phyloP scores from a whole-genome alignment of 2,888 invertebrate species.

The Leptinotarsa rubiginosa region DNA sequence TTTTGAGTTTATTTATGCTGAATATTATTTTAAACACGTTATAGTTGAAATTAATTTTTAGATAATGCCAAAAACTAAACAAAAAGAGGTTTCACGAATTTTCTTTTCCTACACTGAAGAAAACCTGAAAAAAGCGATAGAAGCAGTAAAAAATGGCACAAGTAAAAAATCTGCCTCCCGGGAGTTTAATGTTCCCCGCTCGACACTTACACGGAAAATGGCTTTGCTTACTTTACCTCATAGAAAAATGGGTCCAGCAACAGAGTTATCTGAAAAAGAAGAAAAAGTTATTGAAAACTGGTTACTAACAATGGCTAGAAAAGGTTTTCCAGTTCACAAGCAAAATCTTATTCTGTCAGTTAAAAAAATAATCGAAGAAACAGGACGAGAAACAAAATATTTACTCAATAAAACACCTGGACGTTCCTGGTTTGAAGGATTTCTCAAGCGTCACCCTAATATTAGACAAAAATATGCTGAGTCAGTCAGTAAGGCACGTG shows the following conservation, averaged over 20 bases:
- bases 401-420: not conserved
- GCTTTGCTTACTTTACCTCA: not conserved
- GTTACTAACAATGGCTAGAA: not conserved
- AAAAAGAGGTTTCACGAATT: not conserved
- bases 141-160: constrained; percentile 3
- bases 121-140: constrained; percentile 19
- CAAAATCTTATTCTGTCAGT: not conserved
- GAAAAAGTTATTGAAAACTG: not conserved
- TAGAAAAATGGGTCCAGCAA: constrained; percentile 8
- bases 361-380: not conserved
- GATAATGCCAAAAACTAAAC: not conserved
- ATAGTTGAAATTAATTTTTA: too few relatives aligned
- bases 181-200: constrained; percentile 10
- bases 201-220: not conserved
- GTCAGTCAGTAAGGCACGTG: not conserved
- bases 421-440: constrained; percentile 3
- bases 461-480: not conserved
- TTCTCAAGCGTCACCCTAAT: not conserved
- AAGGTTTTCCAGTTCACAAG: not conserved
- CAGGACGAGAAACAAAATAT: not conserved
- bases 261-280: not conserved
- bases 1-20: too few relatives aligned
- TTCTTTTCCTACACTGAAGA: constrained; percentile 9
- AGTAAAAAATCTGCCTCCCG: not conserved
- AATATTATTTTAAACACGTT: too few relatives aligned